Evolutionary conservation across 2,888 invertebrate genomes (phyloP), one percentile per base, ranked within the genome.

Genomic region (Agonum fuliginosum): DNA sequence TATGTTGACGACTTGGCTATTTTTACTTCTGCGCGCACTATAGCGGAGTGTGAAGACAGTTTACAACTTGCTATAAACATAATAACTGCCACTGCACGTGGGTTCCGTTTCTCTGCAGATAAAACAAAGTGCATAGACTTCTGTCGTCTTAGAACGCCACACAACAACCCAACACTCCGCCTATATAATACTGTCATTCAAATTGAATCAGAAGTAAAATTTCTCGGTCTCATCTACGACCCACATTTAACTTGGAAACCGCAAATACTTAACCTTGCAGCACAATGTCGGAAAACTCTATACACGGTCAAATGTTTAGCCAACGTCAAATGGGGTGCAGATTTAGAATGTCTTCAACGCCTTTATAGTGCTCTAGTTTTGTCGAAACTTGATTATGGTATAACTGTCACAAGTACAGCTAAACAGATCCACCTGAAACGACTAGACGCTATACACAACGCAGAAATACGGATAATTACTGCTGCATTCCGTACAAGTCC

Each of bases 401-500:
- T 10, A 5, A n/a, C 22, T 12, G 24, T 22, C 6, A 6, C 6
- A 1, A n/a, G 10, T n/a, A 58, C 20, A 5, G 58, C 58, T 10
- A 24, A 58, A n/a, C 2, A 58, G 6, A 22, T 1, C 8, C 58
- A 58, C 12, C 22, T 58, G 3, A 2, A 10, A 5, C 5, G 12
- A n/a, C 46, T 58, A 12, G 58, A 27, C 6, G 20, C 58, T 1
- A 24, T 58, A 2, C 24, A 58, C n/a, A n/a, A 6, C 8, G 20
- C 58, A 58, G n/a, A n/a, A n/a, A n/a, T n/a, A n/a, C n/a, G n/a
- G n/a, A n/a, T n/a, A n/a, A n/a, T n/a, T n/a, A n/a, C 4, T 1
- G 54, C 14, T 17, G 54, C 54, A 17, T 80, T 72, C 30, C 43
- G 77, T 24, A 69, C 78, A 3, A 80, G 77, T 22, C 80, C 78